Percentiles rank a stretch among this genome's conserved stretches.
These are phyloP conservation scores for Cichladusa arquata DNA, from an alignment of 2,113 vertebrate genomes.

Conservation along the genomic window DNA sequence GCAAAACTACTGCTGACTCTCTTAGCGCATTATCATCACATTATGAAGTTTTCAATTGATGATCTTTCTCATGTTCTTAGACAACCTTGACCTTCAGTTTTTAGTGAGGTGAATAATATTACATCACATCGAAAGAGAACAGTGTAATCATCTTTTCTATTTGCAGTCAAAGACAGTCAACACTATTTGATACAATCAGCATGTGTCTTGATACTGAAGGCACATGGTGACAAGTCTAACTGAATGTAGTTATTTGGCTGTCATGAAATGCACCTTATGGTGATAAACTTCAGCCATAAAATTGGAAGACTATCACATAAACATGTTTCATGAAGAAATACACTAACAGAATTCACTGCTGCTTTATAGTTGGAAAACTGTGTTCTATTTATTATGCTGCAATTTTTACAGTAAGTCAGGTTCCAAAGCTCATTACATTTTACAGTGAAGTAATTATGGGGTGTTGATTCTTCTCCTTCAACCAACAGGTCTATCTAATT, in stretches of 20 bases:
- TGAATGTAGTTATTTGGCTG: conserved; percentile 85
- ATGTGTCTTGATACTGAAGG: conserved; percentile 84
- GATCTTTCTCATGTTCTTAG: conserved; percentile 70
- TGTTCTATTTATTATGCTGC: conserved; percentile 75
- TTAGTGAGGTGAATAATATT: conserved; percentile 76
- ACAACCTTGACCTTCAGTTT: conserved; percentile 82
- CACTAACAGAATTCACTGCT: conserved; percentile 80
- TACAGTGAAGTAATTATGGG: conserved; percentile 78
- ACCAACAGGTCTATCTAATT: conserved; percentile 74
- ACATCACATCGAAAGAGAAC: conserved; percentile 77
- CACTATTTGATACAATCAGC: conserved; percentile 84
- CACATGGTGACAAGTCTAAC: conserved; percentile 84
- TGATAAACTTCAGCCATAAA: conserved; percentile 84
- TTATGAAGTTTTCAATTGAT: conserved; percentile 68
- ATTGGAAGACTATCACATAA: conserved; percentile 87
- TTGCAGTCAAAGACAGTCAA: conserved; percentile 79
- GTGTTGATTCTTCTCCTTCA: conserved; percentile 71
- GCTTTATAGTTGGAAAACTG: conserved; percentile 79
- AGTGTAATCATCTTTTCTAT: conserved; percentile 82
- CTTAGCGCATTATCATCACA: conserved; percentile 66
- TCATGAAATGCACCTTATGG: conserved; percentile 86
- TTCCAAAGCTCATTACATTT: conserved; percentile 76
- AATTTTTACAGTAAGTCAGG: conserved; percentile 75
- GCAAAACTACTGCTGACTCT: conserved; percentile 20
- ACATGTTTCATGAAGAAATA: conserved; percentile 87